phyloP scores from a whole-genome alignment of 37 sponge, comb jelly and placozoan species.

The Ianthella basta region DNA sequence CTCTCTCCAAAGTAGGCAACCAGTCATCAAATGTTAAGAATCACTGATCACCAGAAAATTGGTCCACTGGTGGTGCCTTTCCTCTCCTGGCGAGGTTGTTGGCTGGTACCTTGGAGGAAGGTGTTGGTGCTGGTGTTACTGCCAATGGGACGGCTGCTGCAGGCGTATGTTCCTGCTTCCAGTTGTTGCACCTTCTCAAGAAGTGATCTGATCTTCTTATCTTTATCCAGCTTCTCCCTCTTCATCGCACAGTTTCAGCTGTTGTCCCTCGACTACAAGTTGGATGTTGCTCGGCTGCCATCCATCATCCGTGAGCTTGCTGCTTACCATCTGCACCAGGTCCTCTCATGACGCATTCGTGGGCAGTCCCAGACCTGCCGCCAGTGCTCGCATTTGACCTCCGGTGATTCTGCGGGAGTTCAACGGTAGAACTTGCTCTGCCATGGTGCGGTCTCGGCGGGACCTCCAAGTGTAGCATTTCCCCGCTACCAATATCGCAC shows the following conservation, averaged over 20 bases:
- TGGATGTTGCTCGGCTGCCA: background rate
- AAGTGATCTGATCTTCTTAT: background rate
- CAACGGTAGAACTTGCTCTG: background rate
- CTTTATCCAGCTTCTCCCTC: conserved; percentile 17
- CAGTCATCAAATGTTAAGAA: conserved; percentile 44
- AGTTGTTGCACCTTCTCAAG: background rate
- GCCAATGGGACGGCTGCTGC: no score
- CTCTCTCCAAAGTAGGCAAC: conserved; percentile 39
- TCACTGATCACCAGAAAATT: conserved; percentile 31
- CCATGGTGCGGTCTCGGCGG: conserved; percentile 29
- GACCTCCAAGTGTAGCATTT: conserved; percentile 37
- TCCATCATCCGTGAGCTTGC: background rate
- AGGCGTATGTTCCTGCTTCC: background rate
- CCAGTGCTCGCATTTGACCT: background rate
- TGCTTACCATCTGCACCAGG: background rate
- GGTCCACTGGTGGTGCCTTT: conserved; percentile 46
- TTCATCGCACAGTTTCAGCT: background rate
- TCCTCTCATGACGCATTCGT: conserved; percentile 18
- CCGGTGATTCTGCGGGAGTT: conserved; percentile 11
- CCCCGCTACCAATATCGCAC: background rate
- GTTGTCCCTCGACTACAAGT: background rate
- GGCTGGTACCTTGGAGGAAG: background rate
- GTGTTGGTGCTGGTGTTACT: no score
- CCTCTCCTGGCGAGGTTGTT: background rate
- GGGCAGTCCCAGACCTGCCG: background rate